These are phyloP conservation scores for Apis florea DNA, from an alignment of 1,140 invertebrate genomes.

Conservation along the genomic window DNA sequence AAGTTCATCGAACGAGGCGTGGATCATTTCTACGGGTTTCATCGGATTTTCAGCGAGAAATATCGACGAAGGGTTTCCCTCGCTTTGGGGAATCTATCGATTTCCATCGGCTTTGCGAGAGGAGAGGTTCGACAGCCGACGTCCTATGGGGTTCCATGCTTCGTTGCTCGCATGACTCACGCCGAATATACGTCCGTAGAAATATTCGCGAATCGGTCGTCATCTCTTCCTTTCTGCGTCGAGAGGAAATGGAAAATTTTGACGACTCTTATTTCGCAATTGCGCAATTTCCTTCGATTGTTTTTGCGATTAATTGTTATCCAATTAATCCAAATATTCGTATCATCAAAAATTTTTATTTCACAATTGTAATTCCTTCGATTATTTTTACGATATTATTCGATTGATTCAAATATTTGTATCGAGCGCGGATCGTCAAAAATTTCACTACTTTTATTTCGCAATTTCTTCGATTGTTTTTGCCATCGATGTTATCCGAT, in stretches of 20 bases:
- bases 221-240: not conserved
- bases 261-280: no score
- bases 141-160: constrained; percentile 59
- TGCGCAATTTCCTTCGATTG: no score
- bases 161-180: constrained; percentile 65
- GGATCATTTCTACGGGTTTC: constrained; percentile 40
- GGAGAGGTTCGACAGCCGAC: constrained; percentile 47
- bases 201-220: constrained; percentile 18
- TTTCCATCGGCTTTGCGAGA: constrained; percentile 41
- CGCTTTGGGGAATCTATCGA: constrained; percentile 61
- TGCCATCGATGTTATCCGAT: no score
- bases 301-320: no score
- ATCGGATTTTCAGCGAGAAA: constrained; percentile 1
- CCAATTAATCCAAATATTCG: no score
- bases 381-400: no score
- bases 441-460: no score
- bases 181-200: constrained; percentile 32
- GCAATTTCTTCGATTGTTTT: no score
- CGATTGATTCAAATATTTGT: no score
- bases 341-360: no score
- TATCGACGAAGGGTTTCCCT: constrained; percentile 40
- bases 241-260: not conserved
- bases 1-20: constrained; percentile 18
- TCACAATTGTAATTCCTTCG: no score
- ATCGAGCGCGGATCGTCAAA: no score